These are phyloP conservation scores for Acipenser transmontanus DNA, from an alignment of 2,797 vertebrate species.

Conservation along the genomic window DNA sequence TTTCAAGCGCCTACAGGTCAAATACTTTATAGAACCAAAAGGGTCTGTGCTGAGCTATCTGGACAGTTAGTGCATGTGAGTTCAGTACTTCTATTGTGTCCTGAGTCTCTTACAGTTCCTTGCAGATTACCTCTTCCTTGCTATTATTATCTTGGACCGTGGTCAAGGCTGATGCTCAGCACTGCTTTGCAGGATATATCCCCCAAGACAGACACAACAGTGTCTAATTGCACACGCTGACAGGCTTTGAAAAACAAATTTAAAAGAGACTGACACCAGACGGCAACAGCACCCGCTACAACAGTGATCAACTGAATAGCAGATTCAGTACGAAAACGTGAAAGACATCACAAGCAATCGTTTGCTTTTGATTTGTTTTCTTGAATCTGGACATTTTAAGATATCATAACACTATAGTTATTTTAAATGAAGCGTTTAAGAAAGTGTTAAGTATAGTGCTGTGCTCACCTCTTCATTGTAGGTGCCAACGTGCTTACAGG, in stretches of 20 bases:
- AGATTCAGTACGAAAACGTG: too few species aligned
- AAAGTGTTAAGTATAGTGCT: too few species aligned
- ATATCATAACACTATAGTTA: too few species aligned
- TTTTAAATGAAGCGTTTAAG: too few species aligned
- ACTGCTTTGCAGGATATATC: conserved; percentile 63
- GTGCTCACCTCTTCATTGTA: conserved; percentile 80
- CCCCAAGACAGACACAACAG: conserved; percentile 70
- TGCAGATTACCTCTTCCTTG: conserved; percentile 61
- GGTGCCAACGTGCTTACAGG: conserved; percentile 80
- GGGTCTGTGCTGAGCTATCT: conserved; percentile 39
- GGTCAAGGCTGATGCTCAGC: conserved; percentile 57
- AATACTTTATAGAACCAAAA: conserved; percentile 47
- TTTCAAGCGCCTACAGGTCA: conserved; percentile 48
- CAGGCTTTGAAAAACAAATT: too few species aligned
- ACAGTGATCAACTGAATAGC: too few species aligned
- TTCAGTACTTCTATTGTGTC: conserved; percentile 61
- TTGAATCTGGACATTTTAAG: too few species aligned
- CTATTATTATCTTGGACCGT: conserved; percentile 57
- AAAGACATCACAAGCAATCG: too few species aligned
- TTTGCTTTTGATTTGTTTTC: too few species aligned
- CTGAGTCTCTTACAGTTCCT: conserved; percentile 49
- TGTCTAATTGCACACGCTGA: conserved; percentile 39
- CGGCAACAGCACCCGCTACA: too few species aligned
- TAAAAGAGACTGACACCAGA: too few species aligned
- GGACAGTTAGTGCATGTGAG: conserved; percentile 48